Conservation (phyloP, 1,140 invertebrate species). For the Popillia japonica region DNA sequence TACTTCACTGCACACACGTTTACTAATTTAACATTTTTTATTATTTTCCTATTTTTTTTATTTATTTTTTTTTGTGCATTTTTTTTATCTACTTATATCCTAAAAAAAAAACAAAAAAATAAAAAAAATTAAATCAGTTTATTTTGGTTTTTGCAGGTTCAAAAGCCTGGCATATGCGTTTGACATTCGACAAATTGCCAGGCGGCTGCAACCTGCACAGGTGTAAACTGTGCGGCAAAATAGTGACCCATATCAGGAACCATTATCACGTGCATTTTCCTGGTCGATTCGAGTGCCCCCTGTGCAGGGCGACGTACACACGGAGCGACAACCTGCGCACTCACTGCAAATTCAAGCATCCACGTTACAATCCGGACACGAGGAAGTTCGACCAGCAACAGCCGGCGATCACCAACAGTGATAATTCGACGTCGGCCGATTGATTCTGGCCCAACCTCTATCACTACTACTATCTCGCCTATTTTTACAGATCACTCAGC, state of each 20-base stretch:
- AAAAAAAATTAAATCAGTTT: conserved; percentile 43
- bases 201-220: conserved; percentile 88
- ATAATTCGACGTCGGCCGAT: conserved; percentile 55
- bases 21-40: background rate
- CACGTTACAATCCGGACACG: conserved; percentile 79
- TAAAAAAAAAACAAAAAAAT: background rate
- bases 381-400: conserved; percentile 75
- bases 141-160: conserved; percentile 80
- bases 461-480: conserved; percentile 38
- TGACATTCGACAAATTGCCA: conserved; percentile 87
- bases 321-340: conserved; percentile 87
- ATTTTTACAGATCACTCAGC: conserved; percentile 32
- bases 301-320: conserved; percentile 86
- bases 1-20: no score
- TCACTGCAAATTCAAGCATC: conserved; percentile 89
- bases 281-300: conserved; percentile 85
- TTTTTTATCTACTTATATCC: background rate
- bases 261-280: conserved; percentile 91
- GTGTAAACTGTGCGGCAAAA: conserved; percentile 90
- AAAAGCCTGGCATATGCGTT: conserved; percentile 90
- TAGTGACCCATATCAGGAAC: conserved; percentile 89
- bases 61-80: conserved; percentile 3
- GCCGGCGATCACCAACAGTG: conserved; percentile 54
- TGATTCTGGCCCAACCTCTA: conserved; percentile 58
- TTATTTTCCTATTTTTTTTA: conserved; percentile 7